Evolutionary conservation across 1,140 invertebrate genomes (phyloP).

Genomic region (Homarus americanus): DNA sequence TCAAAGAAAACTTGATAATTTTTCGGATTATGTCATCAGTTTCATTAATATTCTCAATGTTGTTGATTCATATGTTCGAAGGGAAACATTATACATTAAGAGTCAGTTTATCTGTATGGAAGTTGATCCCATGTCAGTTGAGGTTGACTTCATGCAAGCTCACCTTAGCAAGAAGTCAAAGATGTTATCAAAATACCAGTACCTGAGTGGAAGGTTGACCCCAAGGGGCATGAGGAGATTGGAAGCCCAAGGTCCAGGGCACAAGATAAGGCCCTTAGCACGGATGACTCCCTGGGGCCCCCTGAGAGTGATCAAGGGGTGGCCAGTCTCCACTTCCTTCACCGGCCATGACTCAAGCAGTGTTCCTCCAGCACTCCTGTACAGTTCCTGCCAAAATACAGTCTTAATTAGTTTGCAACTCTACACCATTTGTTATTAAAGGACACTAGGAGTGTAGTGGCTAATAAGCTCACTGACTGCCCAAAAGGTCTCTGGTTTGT

Average conservation of each 20-base stretch:
- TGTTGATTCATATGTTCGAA: too few relatives aligned
- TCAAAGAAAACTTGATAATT: too few relatives aligned
- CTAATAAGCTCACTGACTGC: not conserved
- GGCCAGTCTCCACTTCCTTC: not conserved
- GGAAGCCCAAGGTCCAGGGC: slow-evolving; percentile 27
- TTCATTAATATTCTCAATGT: too few relatives aligned
- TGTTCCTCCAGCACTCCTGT: not conserved
- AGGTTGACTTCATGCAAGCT: too few relatives aligned
- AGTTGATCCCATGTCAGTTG: too few relatives aligned
- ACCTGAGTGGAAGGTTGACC: slow-evolving; percentile 27
- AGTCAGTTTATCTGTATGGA: too few relatives aligned
- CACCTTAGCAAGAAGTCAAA: too few relatives aligned
- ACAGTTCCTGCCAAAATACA: slow-evolving; percentile 8
- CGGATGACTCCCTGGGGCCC: slow-evolving; percentile 5
- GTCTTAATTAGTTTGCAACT: not conserved
- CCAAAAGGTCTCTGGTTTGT: too few relatives aligned
- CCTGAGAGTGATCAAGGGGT: slow-evolving; percentile 8
- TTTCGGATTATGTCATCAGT: too few relatives aligned
- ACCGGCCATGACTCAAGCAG: slow-evolving; percentile 38
- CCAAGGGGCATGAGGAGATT: slow-evolving; percentile 10
- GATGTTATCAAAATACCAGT: too few relatives aligned
- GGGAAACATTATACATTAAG: too few relatives aligned
- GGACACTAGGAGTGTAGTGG: not conserved
- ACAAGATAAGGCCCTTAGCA: slow-evolving; percentile 19
- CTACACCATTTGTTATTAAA: not conserved